phyloP scores from a whole-genome alignment of 2,888 invertebrate genomes.

The Pharmacophagus antenor region DNA sequence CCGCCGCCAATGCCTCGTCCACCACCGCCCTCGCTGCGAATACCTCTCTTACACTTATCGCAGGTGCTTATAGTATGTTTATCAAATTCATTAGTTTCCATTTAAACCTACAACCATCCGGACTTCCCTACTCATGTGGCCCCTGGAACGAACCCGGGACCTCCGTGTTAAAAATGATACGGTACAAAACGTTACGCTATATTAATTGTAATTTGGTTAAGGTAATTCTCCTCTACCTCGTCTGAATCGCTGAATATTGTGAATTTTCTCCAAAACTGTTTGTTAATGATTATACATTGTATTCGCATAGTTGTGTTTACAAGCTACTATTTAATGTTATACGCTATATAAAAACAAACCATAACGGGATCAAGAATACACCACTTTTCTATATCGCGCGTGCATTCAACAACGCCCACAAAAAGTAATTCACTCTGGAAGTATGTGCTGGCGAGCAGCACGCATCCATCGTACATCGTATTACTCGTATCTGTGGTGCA shows the following conservation, averaged over 20 bases:
- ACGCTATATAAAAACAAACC: slow-evolving; percentile 9
- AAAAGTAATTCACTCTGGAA: slow-evolving; percentile 23
- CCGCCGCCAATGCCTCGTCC: slow-evolving; percentile 12
- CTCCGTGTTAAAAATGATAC: no score
- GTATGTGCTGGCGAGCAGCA: slow-evolving; percentile 21
- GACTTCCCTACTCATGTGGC: no score
- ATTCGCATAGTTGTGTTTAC: not conserved
- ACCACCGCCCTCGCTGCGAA: slow-evolving; percentile 1
- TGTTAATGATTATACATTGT: not conserved
- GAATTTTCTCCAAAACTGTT: no score
- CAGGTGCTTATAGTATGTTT: no score
- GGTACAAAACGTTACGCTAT: no score
- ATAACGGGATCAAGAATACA: slow-evolving; percentile 20
- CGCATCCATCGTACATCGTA: slow-evolving; percentile 14
- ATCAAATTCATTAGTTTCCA: not conserved
- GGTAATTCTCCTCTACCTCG: no score
- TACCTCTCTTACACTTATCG: not conserved
- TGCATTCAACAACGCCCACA: slow-evolving; percentile 20
- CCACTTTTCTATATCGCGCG: slow-evolving; percentile 20
- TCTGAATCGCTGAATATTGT: no score
- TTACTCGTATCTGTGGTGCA: slow-evolving; percentile 9
- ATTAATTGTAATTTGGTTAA: no score
- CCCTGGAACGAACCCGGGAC: no score
- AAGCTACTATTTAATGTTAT: not conserved
- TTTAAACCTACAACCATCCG: no score